These are phyloP conservation scores for Geotrypetes seraphini DNA, from an alignment of 2,797 vertebrate genomes.

Conservation along the genomic window DNA sequence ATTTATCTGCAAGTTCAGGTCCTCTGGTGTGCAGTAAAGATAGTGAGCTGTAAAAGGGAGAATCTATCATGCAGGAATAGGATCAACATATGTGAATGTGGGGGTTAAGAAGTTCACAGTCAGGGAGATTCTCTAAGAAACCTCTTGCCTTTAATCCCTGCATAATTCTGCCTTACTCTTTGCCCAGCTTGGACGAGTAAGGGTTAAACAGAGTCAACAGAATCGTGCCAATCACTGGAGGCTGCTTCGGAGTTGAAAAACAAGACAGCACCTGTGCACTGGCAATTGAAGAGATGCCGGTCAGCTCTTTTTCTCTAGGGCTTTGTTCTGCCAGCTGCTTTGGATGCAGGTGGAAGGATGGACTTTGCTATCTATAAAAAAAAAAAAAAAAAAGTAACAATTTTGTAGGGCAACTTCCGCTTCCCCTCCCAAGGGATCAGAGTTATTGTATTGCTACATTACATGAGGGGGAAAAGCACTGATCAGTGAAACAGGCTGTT, in stretches of 20 bases:
- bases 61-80: no score
- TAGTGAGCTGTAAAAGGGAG: no score
- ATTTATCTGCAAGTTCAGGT: no score
- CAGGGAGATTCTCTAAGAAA: no score
- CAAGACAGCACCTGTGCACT: constrained; percentile 65
- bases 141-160: no score
- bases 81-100: no score
- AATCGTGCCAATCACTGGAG: constrained; percentile 55
- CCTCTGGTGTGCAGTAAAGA: no score
- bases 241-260: constrained; percentile 53
- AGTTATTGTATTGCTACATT: constrained; percentile 37
- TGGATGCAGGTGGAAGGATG: constrained; percentile 69
- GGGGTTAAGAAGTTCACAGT: no score
- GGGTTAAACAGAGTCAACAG: constrained; percentile 50
- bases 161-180: no score
- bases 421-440: constrained; percentile 61
- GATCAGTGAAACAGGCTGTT: no score
- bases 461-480: no score
- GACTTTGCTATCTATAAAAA: constrained; percentile 74
- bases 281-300: constrained; percentile 56
- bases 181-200: constrained; percentile 22
- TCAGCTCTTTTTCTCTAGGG: constrained; percentile 50
- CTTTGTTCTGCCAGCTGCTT: constrained; percentile 71
- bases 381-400: constrained; percentile 55
- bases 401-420: constrained; percentile 59